Conservation (phyloP, 2,888 invertebrate species). For the Cataglyphis livida region DNA sequence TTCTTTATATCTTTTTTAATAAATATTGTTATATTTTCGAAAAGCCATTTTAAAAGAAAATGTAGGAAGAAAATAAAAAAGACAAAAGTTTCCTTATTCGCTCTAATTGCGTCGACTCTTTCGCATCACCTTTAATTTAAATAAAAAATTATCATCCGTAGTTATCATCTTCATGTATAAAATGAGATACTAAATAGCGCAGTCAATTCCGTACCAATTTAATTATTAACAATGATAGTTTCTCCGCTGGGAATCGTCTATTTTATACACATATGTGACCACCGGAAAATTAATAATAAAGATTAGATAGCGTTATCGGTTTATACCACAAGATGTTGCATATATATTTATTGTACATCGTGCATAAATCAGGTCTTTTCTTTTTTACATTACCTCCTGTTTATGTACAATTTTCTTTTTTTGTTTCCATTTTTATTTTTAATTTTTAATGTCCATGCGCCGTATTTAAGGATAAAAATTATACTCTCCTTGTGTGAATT, state of each 20-base stretch:
- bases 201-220: not conserved
- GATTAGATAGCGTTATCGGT: not conserved
- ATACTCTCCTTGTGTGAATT: not conserved
- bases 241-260: not conserved
- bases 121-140: not conserved
- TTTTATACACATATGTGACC: not conserved
- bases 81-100: not conserved
- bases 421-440: slow-evolving; percentile 59
- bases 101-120: not conserved
- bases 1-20: no score
- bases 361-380: not conserved
- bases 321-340: not conserved
- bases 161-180: not conserved
- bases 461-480: slow-evolving; percentile 5
- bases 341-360: not conserved
- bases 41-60: not conserved
- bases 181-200: not conserved
- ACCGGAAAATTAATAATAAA: slow-evolving; percentile 11
- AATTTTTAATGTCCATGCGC: slow-evolving; percentile 56
- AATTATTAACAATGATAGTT: slow-evolving; percentile 5
- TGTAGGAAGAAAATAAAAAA: not conserved
- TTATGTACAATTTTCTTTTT: slow-evolving; percentile 26
- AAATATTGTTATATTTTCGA: not conserved
- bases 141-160: not conserved
- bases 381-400: slow-evolving; percentile 32